Base-by-base conservation (phyloP, 2,113 vertebrate species). In the Diphyllodes magnificus region DNA sequence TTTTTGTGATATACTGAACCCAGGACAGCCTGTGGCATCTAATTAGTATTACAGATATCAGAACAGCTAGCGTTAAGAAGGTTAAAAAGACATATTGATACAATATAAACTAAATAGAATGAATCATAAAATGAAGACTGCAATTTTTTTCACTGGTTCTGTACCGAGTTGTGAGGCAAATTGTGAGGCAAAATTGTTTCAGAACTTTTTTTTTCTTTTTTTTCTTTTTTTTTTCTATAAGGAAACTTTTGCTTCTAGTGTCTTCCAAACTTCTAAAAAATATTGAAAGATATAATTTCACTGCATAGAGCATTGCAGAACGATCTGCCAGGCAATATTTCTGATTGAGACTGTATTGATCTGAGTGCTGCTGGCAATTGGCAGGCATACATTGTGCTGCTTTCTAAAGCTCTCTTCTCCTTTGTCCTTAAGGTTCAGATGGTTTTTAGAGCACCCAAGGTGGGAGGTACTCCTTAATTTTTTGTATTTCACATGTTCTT, bases 41-140 rank as follows among this genome's bases (percentile, higher is more conserved):
- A 92, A 83, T 95, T 97, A 96, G 51, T 69, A 68, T 75, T 75
- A 50, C 40, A 90, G 42, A 60, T 93, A 37, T 33, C 19, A 60
- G 44, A 91, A 85, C 21, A 86, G 35, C 56, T 94, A 93, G 47
- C 4, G 21, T 86, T 63, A 61, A 22, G 33, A 85, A 89, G 81
- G 71, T 93, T 79, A 70, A 85, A 68, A 94, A 72, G 33, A 76
- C 33, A 27, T 77, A 94, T 50, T 70, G 22, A 86, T 88, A 63
- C 7, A 78, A 53, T 40, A 53, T 25, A 77, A 73, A 84, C 19
- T 53, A 61, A 92, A 80, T 33, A 82, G 35, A 76, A 69, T 23
- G 2, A 71, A 90, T 63, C 14, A 11, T 59, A 30, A 47, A 50
- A 77, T 9, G 10, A 82, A 37, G 49, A 64, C 16, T 57, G 28